These are phyloP conservation scores for Brachypalpus laphriformis DNA, from an alignment of 2,888 invertebrate species.

Conservation along the genomic window DNA sequence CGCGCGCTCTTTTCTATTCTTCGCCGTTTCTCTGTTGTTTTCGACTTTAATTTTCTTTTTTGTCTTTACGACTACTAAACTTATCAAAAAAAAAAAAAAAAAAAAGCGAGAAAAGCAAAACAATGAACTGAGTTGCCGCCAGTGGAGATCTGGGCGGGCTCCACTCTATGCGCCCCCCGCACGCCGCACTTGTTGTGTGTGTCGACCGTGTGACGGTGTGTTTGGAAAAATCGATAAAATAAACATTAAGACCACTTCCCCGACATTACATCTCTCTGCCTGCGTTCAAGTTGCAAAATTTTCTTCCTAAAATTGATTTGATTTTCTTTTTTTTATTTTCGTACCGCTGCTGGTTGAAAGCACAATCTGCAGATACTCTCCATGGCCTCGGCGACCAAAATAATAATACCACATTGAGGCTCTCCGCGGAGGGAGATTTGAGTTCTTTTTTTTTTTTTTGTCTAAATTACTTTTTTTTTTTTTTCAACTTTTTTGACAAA, in stretches of 20 bases:
- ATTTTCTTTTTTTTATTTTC: constrained; percentile 67
- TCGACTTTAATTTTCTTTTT: constrained; percentile 12
- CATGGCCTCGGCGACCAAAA: constrained; percentile 77
- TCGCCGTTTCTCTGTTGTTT: constrained; percentile 42
- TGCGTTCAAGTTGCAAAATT: constrained; percentile 46
- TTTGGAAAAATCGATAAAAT: constrained; percentile 72
- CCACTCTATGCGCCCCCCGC: constrained; percentile 46
- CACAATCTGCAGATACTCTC: constrained; percentile 83
- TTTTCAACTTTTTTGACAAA: constrained; percentile 63
- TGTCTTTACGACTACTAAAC: constrained; percentile 40
- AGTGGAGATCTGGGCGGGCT: constrained; percentile 62
- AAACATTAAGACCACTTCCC: constrained; percentile 68
- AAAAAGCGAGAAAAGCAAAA: constrained; percentile 58
- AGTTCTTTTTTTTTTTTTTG: constrained; percentile 19
- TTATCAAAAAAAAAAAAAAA: constrained; percentile 20
- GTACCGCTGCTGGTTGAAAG: constrained; percentile 82
- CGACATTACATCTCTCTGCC: constrained; percentile 49
- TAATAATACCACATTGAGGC: constrained; percentile 73
- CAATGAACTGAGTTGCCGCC: constrained; percentile 66
- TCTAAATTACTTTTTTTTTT: constrained; percentile 54
- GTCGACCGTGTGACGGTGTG: not conserved
- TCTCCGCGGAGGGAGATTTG: constrained; percentile 70
- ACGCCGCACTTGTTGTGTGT: constrained; percentile 62
- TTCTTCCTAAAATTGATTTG: constrained; percentile 54
- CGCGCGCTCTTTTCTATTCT: constrained; percentile 62